Conservation (phyloP, 2,113 vertebrate genomes). For the Macroglossus sobrinus region DNA sequence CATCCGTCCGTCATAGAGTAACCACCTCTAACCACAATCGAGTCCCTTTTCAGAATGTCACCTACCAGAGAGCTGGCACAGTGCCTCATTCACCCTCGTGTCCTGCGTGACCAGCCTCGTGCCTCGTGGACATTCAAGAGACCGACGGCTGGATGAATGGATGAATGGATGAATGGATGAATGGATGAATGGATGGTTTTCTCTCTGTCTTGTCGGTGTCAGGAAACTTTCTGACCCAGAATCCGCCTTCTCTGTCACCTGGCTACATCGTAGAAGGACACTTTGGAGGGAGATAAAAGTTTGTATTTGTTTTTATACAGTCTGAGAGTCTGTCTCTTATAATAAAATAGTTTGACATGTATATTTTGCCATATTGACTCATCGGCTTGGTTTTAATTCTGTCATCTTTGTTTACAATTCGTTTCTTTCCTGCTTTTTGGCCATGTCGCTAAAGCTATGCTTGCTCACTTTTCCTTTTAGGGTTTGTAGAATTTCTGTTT, state of each 20-base stretch:
- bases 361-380: not conserved
- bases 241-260: not conserved
- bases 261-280: no score
- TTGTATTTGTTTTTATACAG: not conserved
- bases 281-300: not conserved
- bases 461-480: not conserved
- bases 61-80: accelerated
- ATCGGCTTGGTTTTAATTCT: not conserved
- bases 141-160: accelerated
- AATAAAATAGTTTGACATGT: not conserved
- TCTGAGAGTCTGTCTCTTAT: not conserved
- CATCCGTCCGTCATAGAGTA: no score
- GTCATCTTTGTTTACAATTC: not conserved
- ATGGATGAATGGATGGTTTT: accelerated
- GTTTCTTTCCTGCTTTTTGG: not conserved
- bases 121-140: not conserved
- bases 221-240: not conserved
- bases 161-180: accelerated
- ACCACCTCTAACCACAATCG: not conserved
- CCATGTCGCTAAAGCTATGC: not conserved
- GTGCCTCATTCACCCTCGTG: accelerated
- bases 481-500: not conserved
- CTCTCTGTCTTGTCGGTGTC: not conserved
- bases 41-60: not conserved
- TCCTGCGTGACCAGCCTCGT: not conserved